Evolutionary conservation across 2,113 vertebrate species (phyloP), one percentile per base, ranked within the genome.

Genomic region (Ptychochromis oligacanthus): DNA sequence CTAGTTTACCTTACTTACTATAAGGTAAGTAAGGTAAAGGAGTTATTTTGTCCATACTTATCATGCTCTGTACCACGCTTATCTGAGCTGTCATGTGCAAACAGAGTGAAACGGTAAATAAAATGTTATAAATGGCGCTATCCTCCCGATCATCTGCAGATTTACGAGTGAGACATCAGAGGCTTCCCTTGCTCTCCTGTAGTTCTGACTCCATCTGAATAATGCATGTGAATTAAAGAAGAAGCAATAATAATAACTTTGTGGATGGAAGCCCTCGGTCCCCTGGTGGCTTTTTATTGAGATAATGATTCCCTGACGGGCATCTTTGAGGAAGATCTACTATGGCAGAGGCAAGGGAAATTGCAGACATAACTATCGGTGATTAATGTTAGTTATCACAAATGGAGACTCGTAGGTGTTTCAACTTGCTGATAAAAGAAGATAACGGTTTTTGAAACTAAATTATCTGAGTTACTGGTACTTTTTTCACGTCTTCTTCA

Each of bases 181-280:
- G 52, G 40, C 31, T 72, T 56, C 64, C 77, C 36, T 38, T 26
- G 62, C 28, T 56, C 67, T 82, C 70, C 75, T 18, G 59, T 83
- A 79, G 80, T 59, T 82, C 40, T 75, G 74, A 64, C 67, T 90
- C 38, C 52, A 61, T 64, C 49, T 94, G 84, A 94, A 93, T 94
- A 92, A 94, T 89, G 59, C 70, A 93, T 91, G 90, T 58, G 77
- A 87, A 80, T 89, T 89, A 92, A 93, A 89, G 78, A 82, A 89
- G 83, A 67, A n/a, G 77, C 49, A 14, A 46, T 46, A 72, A 72
- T 11, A 72, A 72, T 52, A 72, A 31, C 43, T 18, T 31, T 72
- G 26, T 64, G 75, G 49, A 90, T 87, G 81, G 83, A 91, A 83
- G 79, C 87, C 77, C 54, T 74, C 52, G 26, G 62, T 72, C 84